Conservation (phyloP, 1,140 invertebrate genomes). For the Subanguina moxae region DNA sequence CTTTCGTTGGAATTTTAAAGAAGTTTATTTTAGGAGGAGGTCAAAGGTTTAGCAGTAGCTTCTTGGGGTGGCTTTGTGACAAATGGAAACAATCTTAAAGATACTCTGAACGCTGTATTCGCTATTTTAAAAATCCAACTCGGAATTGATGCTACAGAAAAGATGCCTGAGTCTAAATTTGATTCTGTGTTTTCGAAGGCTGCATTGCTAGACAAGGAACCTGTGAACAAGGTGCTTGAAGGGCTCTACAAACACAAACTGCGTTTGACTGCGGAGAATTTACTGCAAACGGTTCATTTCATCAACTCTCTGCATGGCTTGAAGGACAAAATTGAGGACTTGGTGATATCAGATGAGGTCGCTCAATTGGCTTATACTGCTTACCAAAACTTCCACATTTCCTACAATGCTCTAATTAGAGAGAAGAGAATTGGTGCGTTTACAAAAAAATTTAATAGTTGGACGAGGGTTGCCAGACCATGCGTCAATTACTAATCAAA, state of each 20-base stretch:
- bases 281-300: conserved; percentile 26
- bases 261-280: conserved; percentile 23
- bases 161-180: neutral
- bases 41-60: conserved; percentile 25
- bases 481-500: too few species aligned
- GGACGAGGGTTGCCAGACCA: too few species aligned
- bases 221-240: conserved; percentile 5
- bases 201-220: neutral
- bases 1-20: neutral
- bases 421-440: neutral
- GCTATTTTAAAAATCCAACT: conserved; percentile 24
- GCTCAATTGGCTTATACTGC: conserved; percentile 16
- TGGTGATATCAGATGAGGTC: conserved; percentile 38
- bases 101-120: conserved; percentile 8
- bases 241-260: neutral
- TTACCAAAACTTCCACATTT: conserved; percentile 22
- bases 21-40: conserved; percentile 29
- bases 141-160: neutral
- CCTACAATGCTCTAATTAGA: conserved; percentile 13
- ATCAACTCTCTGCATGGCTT: conserved; percentile 33
- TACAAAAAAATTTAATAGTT: too few species aligned
- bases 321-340: conserved; percentile 36
- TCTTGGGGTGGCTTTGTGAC: conserved; percentile 38
- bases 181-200: neutral
- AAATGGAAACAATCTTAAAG: conserved; percentile 12